Evolutionary conservation across 2,888 invertebrate genomes (phyloP).

Genomic region (Sepiola atlantica): DNA sequence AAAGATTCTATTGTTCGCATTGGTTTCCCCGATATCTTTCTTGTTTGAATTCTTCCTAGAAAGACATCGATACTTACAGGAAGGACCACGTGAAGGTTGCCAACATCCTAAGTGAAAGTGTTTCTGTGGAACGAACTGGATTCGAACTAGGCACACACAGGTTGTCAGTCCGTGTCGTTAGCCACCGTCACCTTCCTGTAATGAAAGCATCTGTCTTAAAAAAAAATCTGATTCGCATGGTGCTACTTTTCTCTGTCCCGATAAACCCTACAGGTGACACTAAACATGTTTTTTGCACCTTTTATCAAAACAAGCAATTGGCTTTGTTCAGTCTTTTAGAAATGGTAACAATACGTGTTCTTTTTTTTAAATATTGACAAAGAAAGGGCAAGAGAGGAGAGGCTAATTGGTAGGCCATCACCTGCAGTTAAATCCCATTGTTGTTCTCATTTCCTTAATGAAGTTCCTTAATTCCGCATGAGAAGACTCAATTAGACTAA

Average conservation of each 20-base stretch:
- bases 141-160: too few relatives aligned
- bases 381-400: background rate
- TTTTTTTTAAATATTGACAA: constrained; percentile 1
- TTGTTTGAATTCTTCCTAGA: too few relatives aligned
- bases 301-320: constrained; percentile 5
- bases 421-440: constrained; percentile 20
- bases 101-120: too few relatives aligned
- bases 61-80: too few relatives aligned
- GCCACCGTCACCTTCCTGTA: background rate
- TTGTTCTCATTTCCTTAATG: background rate
- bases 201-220: background rate
- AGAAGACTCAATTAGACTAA: constrained; percentile 22
- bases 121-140: too few relatives aligned
- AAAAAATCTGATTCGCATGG: background rate
- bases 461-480: constrained; percentile 12
- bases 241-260: background rate
- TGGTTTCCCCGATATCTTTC: too few relatives aligned
- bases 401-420: constrained; percentile 19
- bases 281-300: background rate
- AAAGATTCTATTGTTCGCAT: too few relatives aligned
- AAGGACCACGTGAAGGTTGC: too few relatives aligned
- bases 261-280: background rate
- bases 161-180: too few relatives aligned
- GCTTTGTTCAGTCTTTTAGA: background rate
- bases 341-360: background rate